Evolutionary conservation across 2,113 vertebrate species (phyloP), one percentile per base, ranked within the genome.

Genomic region (Solenodon paradoxus): DNA sequence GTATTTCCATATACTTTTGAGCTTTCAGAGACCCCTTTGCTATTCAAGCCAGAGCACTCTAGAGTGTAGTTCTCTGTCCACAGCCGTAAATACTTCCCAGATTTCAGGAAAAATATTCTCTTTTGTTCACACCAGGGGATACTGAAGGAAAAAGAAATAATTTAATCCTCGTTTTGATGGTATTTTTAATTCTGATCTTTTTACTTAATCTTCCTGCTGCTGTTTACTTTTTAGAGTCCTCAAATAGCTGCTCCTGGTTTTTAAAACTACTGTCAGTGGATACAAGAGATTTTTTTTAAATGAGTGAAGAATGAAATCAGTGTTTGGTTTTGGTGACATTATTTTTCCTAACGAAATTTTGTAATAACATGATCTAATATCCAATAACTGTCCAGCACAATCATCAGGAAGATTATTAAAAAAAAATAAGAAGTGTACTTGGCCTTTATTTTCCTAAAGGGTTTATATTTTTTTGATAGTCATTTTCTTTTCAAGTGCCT

Each of bases 171-270:
- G 42, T 11, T 90, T 84, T 11, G 10, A 16, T 83, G 42, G 59
- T 84, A 53, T 57, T 75, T 94, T 68, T 51, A 81, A 59, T 75
- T 59, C 59, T 68, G 5, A 9, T 81, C 75, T 90, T 86, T 49
- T 82, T 78, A 55, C 40, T 57, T 22, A 78, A 12, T 81, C 55
- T 26, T 77, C 40, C 47, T 93, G 16, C 28, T 55, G 40, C 35
- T 78, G 15, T 57, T 90, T 64, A 84, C 7, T 78, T 96, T 83
- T 92, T 42, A 69, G 45, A 83, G 51, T 61, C 51, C 53, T 94
- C 42, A 59, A 69, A 24, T 61, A 84, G 71, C 19, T 78, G 12
- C 17, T 68, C 8, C 28, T 69, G 28, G 40, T 66, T 84, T 74
- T 77, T 94, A 42, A 35, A 69, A 75, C 71, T 61, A 78, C 42